Conservation (phyloP, 2,113 vertebrate species). For the Perca flavescens region DNA sequence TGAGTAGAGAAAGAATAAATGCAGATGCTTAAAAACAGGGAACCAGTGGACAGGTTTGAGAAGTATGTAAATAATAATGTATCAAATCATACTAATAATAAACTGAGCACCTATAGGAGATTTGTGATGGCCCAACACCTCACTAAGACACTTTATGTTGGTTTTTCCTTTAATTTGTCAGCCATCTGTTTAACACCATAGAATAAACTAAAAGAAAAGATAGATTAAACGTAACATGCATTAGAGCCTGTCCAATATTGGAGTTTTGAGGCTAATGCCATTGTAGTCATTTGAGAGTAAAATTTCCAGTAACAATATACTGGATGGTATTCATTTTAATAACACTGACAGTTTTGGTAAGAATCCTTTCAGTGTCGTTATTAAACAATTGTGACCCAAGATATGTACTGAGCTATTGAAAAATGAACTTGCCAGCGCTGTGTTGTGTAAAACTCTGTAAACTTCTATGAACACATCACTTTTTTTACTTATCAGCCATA, state of each 20-base stretch:
- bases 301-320: background rate
- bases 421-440: too few species aligned
- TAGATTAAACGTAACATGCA: background rate
- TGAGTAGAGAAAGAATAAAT: background rate
- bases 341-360: background rate
- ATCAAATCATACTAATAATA: too few species aligned
- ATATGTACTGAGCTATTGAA: too few species aligned
- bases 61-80: too few species aligned
- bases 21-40: background rate
- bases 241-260: too few species aligned
- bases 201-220: background rate
- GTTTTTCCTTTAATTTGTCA: background rate
- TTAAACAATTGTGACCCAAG: too few species aligned
- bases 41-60: background rate
- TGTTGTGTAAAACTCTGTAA: too few species aligned
- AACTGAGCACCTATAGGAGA: background rate
- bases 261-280: background rate
- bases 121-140: background rate
- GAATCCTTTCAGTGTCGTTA: background rate
- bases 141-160: background rate
- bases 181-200: background rate
- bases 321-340: background rate
- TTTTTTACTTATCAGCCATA: too few species aligned
- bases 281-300: background rate
- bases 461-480: too few species aligned